Evolutionary conservation across 2,888 invertebrate species (phyloP), one percentile per base, ranked within the genome.

Genomic region (Caenorhabditis macrosperma): DNA sequence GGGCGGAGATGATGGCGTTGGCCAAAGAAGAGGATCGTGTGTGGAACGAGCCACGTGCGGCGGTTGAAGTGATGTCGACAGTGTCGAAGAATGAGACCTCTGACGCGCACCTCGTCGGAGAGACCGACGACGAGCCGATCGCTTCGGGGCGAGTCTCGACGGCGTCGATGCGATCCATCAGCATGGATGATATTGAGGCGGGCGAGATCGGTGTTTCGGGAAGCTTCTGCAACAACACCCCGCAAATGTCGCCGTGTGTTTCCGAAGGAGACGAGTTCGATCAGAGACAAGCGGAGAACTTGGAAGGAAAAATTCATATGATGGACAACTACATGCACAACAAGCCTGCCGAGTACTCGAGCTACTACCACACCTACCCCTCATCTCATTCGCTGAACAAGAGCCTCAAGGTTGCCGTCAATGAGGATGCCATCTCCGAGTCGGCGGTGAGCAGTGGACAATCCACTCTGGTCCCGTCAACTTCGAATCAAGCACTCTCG

Each of bases 211-310:
- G 60, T 10, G 67, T 81, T 1, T 68, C 78, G 5, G 77, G 77
- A 33, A 76, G 76, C 22, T 44, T 82, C 26, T 85, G 83, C 67
- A 81, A 83, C 26, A 83, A 82, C 50, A 85, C 85, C 0, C 85
- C 85, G 6, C 82, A 84, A 64, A 72, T 84, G 64, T 76, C 81
- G 15, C 84, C 84, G 4, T 77, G 76, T 50, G 82, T 84, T 2
- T 81, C 81, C 10, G 84, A 84, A 44, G 74, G 75, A n/a, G 82
- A 74, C 20, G 84, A 81, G 9, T 24, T 41, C n/a, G 68, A 63
- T 20, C 38, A 60, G 35, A 54, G 50, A 28, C 44, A 35, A 7
- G 5, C n/a, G 20, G 44, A 44, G n/a, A 33, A 22, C 44, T 38
- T 63, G 46, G 63, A 44, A 4, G 74, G 74, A 17, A 74, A 74